Percentiles rank a stretch among this genome's conserved stretches.
Conservation (phyloP, 2,888 invertebrate genomes). For the Sceliomorpha sp. region DNA sequence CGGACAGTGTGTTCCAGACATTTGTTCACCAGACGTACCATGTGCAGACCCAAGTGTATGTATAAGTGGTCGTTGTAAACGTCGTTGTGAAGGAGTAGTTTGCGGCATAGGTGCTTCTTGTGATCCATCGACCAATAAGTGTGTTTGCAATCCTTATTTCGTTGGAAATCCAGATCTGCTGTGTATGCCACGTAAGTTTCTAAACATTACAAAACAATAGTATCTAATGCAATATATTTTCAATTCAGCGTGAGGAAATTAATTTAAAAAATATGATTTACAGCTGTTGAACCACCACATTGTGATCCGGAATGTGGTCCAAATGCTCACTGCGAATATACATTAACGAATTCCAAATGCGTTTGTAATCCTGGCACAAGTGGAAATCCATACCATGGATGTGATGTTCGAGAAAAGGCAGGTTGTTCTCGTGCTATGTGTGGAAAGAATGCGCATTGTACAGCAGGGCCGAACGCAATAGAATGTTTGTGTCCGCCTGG, state of each 20-base stretch:
- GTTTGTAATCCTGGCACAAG: conserved; percentile 91
- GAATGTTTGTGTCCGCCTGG: conserved; percentile 92
- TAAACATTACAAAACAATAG: conserved; percentile 5
- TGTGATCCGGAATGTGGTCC: conserved; percentile 90
- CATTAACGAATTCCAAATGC: conserved; percentile 86
- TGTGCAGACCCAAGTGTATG: conserved; percentile 91
- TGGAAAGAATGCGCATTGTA: conserved; percentile 90
- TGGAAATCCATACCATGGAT: conserved; percentile 93
- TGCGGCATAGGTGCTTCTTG: conserved; percentile 95
- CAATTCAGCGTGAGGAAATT: too few species aligned
- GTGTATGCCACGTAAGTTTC: conserved; percentile 93
- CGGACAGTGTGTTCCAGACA: conserved; percentile 90
- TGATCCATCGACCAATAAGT: conserved; percentile 89
- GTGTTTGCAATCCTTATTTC: conserved; percentile 92
- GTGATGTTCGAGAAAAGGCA: conserved; percentile 86
- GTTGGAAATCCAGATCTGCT: conserved; percentile 93
- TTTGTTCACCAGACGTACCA: conserved; percentile 89
- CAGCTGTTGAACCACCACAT: conserved; percentile 88
- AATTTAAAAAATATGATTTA: too few species aligned
- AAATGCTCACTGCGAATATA: conserved; percentile 94
- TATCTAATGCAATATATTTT: conserved; percentile 10
- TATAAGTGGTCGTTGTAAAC: conserved; percentile 92
- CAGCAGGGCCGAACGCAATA: conserved; percentile 86
- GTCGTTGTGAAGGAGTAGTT: conserved; percentile 91
- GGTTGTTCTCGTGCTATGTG: conserved; percentile 88